Evolutionary conservation across 2,797 vertebrate genomes (phyloP).

Genomic region (Enteromius afrohamiltoni): DNA sequence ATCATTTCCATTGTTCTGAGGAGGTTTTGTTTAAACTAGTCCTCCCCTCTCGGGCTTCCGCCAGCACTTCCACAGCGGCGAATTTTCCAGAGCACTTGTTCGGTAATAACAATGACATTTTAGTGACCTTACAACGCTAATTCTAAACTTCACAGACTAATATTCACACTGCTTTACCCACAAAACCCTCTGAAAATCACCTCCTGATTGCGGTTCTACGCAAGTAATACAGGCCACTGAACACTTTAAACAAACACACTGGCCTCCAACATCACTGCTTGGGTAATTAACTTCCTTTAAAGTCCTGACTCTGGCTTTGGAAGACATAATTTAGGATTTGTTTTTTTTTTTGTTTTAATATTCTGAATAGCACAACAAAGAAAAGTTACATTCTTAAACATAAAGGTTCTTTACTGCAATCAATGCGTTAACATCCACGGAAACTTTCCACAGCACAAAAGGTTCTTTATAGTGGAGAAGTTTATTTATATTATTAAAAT

Average conservation of each 20-base stretch:
- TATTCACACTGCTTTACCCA: constrained; percentile 14
- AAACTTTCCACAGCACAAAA: not conserved
- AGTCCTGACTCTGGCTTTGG: constrained; percentile 25
- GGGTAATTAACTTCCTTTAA: constrained; percentile 8
- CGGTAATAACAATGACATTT: constrained; percentile 71
- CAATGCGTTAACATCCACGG: not conserved
- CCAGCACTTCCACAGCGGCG: constrained; percentile 66
- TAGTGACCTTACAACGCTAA: constrained; percentile 59
- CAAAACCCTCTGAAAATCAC: constrained; percentile 21
- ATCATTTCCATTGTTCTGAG: constrained; percentile 71
- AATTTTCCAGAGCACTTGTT: constrained; percentile 66
- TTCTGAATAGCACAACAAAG: not conserved
- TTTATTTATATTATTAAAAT: not conserved
- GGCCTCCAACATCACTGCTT: not conserved
- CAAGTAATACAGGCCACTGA: constrained; percentile 26
- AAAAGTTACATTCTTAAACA: not conserved
- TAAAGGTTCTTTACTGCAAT: not conserved
- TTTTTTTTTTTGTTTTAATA: not conserved
- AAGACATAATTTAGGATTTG: not conserved
- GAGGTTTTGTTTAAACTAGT: constrained; percentile 67
- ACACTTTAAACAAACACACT: constrained; percentile 37
- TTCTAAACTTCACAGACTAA: constrained; percentile 43
- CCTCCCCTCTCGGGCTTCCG: constrained; percentile 58
- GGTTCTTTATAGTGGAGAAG: not conserved
- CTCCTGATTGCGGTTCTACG: constrained; percentile 18